These are phyloP conservation scores for Ormyrus thymus DNA, from an alignment of 2,888 invertebrate species.

Conservation along the genomic window DNA sequence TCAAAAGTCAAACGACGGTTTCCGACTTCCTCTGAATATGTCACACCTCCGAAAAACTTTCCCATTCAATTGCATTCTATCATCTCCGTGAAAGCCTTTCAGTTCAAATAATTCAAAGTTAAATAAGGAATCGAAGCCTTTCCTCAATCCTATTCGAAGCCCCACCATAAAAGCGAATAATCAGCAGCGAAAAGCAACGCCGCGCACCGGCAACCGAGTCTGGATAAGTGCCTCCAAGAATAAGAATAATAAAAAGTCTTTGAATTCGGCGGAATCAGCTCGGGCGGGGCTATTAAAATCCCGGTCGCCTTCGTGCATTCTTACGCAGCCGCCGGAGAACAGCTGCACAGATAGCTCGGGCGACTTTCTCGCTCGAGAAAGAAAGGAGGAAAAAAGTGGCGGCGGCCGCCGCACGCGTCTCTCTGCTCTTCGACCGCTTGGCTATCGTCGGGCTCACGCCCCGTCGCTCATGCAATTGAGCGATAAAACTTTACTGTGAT, in stretches of 20 bases:
- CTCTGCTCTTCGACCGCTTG: constrained; percentile 55
- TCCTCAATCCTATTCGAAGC: not conserved
- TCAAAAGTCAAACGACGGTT: no score
- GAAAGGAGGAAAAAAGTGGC: not conserved
- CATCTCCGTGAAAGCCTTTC: not conserved
- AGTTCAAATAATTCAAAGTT: not conserved
- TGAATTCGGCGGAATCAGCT: not conserved
- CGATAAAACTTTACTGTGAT: constrained; percentile 62
- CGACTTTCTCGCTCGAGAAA: not conserved
- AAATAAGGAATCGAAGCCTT: not conserved
- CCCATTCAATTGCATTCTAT: not conserved
- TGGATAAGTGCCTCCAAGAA: not conserved
- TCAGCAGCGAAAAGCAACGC: no score
- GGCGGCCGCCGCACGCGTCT: constrained; percentile 1
- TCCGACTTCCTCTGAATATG: not conserved
- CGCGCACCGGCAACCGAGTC: no score
- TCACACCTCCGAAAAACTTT: not conserved
- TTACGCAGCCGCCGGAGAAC: no score
- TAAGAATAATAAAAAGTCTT: constrained; percentile 8
- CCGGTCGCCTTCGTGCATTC: not conserved
- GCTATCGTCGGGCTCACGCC: constrained; percentile 60
- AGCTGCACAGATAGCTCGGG: no score
- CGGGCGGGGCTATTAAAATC: constrained; percentile 33
- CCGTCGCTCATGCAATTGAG: constrained; percentile 61
- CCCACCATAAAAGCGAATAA: no score